Base-by-base conservation (phyloP, 2,113 vertebrate genomes). In the Bubo blakistoni region DNA sequence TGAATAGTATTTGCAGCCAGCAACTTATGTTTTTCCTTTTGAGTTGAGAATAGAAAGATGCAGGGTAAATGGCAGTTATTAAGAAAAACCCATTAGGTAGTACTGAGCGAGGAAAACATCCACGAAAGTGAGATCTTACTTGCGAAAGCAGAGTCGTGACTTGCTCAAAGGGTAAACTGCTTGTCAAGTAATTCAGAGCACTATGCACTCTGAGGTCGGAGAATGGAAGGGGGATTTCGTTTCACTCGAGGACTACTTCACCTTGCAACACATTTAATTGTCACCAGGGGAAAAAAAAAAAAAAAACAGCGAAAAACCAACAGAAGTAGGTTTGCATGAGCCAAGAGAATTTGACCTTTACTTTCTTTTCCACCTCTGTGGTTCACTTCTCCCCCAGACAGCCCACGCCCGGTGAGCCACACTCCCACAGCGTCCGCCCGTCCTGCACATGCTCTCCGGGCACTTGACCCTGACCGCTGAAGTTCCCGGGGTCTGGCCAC, bases 41-140 rank as follows among this genome's bases (percentile, higher is more conserved):
- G 9, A 70, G 46, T 49, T 86, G 74, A 80, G 62, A 73, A 85
- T 42, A 95, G 34, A 44, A 74, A 87, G 73, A 62, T 10, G 13
- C 15, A 26, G 70, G 58, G 62, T 40, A 87, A 95, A 80, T 47
- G 52, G 76, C 47, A 77, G 49, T 40, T 76, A 76, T 52, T 85
- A 82, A 59, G 66, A 44, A 74, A 67, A 81, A 12, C 7, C 32
- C 81, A 74, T 82, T 93, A 69, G 46, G 46, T 66, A 88, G 46
- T 24, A 52, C 55, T 46, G 85, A 92, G 59, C 26, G 77, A 67
- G 57, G 66, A 88, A 86, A 96, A 82, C 27, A 65, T 54, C 67
- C 72, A 24, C 46, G 13, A 9, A 92, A 90, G n/a, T 54, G 38
- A n/a, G 58, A 38, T 91, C 38, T 46, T 77, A 65, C 40, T 72